Evolutionary conservation across 64 coral and sea anemone species (phyloP).

Genomic region (Stichodactyla mertensii): DNA sequence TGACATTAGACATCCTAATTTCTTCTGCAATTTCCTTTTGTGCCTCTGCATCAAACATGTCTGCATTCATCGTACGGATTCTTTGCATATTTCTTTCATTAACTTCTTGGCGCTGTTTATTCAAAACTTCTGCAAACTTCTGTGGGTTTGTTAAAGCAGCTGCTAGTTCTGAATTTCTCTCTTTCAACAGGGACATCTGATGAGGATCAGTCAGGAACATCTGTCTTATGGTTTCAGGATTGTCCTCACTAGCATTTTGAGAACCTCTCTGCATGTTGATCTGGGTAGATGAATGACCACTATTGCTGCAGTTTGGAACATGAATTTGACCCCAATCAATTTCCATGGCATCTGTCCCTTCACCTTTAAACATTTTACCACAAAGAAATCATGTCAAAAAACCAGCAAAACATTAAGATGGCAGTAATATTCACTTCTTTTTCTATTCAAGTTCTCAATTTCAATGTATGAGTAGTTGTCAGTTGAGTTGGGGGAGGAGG

Average conservation of each 20-base stretch:
- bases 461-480: no score
- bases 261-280: constrained; percentile 16
- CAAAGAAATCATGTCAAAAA: neutral
- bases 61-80: constrained; percentile 87
- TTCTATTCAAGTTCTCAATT: no score
- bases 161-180: constrained; percentile 91
- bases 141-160: constrained; percentile 68
- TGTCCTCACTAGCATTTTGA: constrained; percentile 34
- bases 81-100: constrained; percentile 71
- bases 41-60: constrained; percentile 80
- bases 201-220: constrained; percentile 91
- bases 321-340: constrained; percentile 30
- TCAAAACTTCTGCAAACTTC: constrained; percentile 61
- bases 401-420: neutral
- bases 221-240: constrained; percentile 72
- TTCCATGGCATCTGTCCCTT: neutral
- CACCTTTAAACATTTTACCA: neutral
- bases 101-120: constrained; percentile 73
- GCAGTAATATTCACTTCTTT: no score
- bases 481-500: no score
- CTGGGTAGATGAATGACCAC: neutral
- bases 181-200: constrained; percentile 75
- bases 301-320: neutral
- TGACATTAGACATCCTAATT: constrained; percentile 89
- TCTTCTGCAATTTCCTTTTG: constrained; percentile 94